Base-by-base conservation (phyloP, 1,140 invertebrate species). In the Sitophilus oryzae region DNA sequence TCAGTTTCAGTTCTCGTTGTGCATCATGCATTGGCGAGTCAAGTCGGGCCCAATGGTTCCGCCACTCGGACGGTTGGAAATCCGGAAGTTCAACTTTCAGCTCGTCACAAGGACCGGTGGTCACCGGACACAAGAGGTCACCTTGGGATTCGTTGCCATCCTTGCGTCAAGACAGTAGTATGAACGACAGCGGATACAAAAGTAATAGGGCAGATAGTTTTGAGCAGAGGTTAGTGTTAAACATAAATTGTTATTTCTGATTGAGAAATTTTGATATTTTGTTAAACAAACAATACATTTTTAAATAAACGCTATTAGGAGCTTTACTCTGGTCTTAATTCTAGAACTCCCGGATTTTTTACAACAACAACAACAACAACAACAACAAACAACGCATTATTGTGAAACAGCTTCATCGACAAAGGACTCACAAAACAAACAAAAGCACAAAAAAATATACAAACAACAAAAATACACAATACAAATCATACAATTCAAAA, bases 111-210 rank as follows among this genome's bases (percentile, higher is more conserved):
- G 73, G 57, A 61, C 73, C 54, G 62, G 63, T 59, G 54, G 73
- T 62, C 61, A 74, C 70, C 56, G 65, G 65, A n/a, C 80, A 82
- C 19, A 86, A 85, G 62, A 77, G 86, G 47, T 88, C 86, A 0
- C 85, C 87, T 3, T 90, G 88, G 88, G 88, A 91, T 67, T 89
- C 87, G 5, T 72, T 91, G 37, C 88, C 88, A 18, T 89, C 87
- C 16, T 71, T 91, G 36, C 77, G 87, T 34, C 86, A 89, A 64
- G 87, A 90, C 65, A 82, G 83, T 61, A 89, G 86, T 66, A 78
- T 89, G 48, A 86, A 87, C 69, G 88, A 91, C 72, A 89, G 85
- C 49, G 88, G 88, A 47, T 91, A 90, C 68, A 88, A 89, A 68
- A 88, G 85, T 64, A 88, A 87, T 65, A 77, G 87, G 53, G 86